phyloP scores from a whole-genome alignment of 1,140 invertebrate genomes.

The Octopus sinensis region DNA sequence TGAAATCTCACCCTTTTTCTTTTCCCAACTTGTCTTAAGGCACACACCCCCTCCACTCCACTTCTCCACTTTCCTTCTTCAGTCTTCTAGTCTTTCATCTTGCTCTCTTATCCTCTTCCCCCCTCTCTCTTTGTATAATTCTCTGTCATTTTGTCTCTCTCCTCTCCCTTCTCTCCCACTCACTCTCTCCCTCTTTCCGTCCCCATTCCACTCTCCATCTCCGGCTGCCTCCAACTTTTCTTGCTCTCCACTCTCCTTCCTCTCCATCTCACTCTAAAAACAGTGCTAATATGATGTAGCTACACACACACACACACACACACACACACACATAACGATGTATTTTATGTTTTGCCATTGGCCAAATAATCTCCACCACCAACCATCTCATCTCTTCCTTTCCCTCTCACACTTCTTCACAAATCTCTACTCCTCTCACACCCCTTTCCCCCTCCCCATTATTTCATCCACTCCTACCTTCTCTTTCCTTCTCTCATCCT shows the following conservation, averaged over 20 bases:
- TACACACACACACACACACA: too few species aligned
- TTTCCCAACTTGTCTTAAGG: neutral
- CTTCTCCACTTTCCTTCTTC: neutral
- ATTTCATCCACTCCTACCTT: too few species aligned
- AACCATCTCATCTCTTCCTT: too few species aligned
- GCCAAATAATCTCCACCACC: too few species aligned
- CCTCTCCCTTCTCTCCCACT: neutral
- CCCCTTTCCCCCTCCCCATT: too few species aligned
- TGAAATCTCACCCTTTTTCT: neutral
- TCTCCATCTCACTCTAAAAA: neutral
- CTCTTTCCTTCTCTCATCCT: too few species aligned
- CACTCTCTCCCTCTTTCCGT: slow-evolving; percentile 7
- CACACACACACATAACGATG: too few species aligned
- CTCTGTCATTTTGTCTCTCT: neutral
- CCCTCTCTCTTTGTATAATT: slow-evolving; percentile 11
- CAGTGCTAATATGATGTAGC: too few species aligned
- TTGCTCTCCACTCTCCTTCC: neutral
- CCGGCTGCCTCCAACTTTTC: neutral
- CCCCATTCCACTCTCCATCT: neutral
- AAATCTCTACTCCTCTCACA: too few species aligned
- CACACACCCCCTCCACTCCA: neutral
- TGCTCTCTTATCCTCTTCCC: slow-evolving; percentile 9
- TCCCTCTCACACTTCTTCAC: too few species aligned
- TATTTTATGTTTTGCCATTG: too few species aligned
- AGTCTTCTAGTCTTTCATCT: neutral